These are phyloP conservation scores for Drosophila mayaguana DNA, from an alignment of 2,888 invertebrate genomes.

Conservation along the genomic window DNA sequence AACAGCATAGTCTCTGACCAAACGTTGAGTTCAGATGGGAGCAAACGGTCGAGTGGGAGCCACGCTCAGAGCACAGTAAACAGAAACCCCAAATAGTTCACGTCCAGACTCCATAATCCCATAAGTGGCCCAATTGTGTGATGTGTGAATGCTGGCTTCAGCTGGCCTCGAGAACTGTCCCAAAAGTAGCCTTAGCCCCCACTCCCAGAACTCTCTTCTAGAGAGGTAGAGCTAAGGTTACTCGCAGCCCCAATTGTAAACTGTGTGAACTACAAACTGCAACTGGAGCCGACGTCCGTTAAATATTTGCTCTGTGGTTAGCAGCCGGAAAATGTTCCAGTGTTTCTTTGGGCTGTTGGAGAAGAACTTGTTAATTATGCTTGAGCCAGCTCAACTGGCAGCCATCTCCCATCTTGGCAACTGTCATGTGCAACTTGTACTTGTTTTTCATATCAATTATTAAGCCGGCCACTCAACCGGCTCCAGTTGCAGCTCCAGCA, in stretches of 20 bases:
- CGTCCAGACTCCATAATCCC: slow-evolving; percentile 54
- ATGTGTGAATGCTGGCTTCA: slow-evolving; percentile 47
- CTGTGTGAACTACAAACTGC: slow-evolving; percentile 63
- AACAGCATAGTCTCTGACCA: slow-evolving; percentile 61
- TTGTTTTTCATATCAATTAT: slow-evolving; percentile 80
- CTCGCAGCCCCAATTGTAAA: slow-evolving; percentile 36
- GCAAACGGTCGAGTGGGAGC: slow-evolving; percentile 30
- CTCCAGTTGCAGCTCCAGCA: neutral
- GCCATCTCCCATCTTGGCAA: slow-evolving; percentile 51
- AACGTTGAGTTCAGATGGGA: slow-evolving; percentile 50
- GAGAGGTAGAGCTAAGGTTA: neutral
- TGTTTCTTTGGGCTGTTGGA: slow-evolving; percentile 29
- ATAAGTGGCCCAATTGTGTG: slow-evolving; percentile 66
- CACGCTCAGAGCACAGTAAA: slow-evolving; percentile 20
- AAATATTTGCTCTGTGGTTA: slow-evolving; percentile 67
- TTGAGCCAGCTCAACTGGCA: slow-evolving; percentile 39
- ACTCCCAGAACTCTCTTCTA: neutral
- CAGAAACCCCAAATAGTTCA: slow-evolving; percentile 24
- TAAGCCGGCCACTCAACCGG: slow-evolving; percentile 64
- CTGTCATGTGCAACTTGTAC: slow-evolving; percentile 64
- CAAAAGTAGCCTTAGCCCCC: slow-evolving; percentile 20
- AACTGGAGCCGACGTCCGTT: slow-evolving; percentile 63
- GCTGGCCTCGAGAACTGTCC: slow-evolving; percentile 30
- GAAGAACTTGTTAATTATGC: slow-evolving; percentile 76
- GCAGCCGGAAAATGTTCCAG: slow-evolving; percentile 61